Evolutionary conservation across 2,113 vertebrate genomes (phyloP), one percentile per base, ranked within the genome.

Genomic region (Grammomys surdaster): DNA sequence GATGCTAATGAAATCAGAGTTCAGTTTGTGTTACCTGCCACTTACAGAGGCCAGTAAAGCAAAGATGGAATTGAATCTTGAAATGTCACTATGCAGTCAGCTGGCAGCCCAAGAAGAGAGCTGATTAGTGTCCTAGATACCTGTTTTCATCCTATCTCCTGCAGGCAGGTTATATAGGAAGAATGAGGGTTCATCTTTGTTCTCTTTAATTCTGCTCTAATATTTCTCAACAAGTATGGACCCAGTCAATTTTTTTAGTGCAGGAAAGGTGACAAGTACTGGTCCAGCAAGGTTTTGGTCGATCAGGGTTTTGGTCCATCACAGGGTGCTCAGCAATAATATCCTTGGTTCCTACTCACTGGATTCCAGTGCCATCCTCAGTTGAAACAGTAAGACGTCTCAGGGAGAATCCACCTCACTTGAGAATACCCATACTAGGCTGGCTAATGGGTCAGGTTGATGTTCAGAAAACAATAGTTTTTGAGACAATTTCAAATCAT

Each of bases 201-300:
- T 31, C 26, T 48, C 19, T 43, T 78, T 24, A 43, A 28, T 31
- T 65, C 22, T 54, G 54, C 22, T 24, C 19, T 33, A 17, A 1
- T 40, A 2, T 46, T 40, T 67, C 56, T 40, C 8, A 17, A 46
- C 7, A 36, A 13, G 54, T 33, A 0, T n/a, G 28, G n/a, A 58
- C 13, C 10, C 7, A 17, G 14, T 24, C 2, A 0, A 24, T 51
- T 51, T 12, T 12, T 73, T 48, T 58, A 7, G 63, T 26, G 0
- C 1, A 8, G 12, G 5, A 1, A 40, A 7, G 7, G 16, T 40
- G 16, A 12, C 26, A 10, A 28, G 46, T 17, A 1, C 13, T 78
- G 46, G 76, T 78, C 46, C 13, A 51, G 31, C 14, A 48, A 48
- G 26, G 76, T 78, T 51, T 13, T 51, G 46, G 43, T 2, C 0